Evolutionary conservation across 1,140 invertebrate species (phyloP), one percentile per base, ranked within the genome.

Genomic region (Heliconius melpomene): DNA sequence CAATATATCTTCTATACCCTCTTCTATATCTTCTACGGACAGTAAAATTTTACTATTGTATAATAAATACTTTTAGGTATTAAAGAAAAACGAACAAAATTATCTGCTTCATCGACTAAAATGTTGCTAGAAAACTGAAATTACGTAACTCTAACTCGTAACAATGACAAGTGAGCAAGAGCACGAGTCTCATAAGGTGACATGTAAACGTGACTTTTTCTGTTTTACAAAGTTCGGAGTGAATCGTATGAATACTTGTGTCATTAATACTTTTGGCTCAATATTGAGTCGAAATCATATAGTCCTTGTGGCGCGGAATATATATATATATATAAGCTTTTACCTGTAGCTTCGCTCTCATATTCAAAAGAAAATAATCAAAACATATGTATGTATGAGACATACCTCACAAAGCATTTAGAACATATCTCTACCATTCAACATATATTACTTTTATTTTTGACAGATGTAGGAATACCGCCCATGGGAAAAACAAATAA

Each of bases 171-270:
- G 54, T 57, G 20, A 57, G n/a, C 54, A 57, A 26, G 60, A 16
- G 1, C 26, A 29, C 23, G 23, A 32, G 18, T 54, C 50, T 54
- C 7, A n/a, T 74, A 74, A 29, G n/a, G 73, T 16, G 73, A 54
- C 26, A 52, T 54, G 52, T 74, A 23, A 29, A 74, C 73, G 50
- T 46, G 40, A 52, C 60, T 66, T 66, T 66, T 66, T 66, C 60
- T 66, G 26, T 66, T 66, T 66, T 66, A n/a, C 60, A 66, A 66
- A 29, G 26, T 66, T 66, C 60, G 29, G 60, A 66, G 60, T 29
- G 3, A 26, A 66, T 29, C 2, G 13, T 66, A 66, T 29, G 23
- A 29, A 66, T 66, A 66, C 60, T 29, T 66, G 60, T 66, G 60
- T 66, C 60, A 66, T 66, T 29, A 66, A 29, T 66, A 66, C 60